Evolutionary conservation across 2,113 vertebrate genomes (phyloP).

Genomic region (Polypterus bichir): DNA sequence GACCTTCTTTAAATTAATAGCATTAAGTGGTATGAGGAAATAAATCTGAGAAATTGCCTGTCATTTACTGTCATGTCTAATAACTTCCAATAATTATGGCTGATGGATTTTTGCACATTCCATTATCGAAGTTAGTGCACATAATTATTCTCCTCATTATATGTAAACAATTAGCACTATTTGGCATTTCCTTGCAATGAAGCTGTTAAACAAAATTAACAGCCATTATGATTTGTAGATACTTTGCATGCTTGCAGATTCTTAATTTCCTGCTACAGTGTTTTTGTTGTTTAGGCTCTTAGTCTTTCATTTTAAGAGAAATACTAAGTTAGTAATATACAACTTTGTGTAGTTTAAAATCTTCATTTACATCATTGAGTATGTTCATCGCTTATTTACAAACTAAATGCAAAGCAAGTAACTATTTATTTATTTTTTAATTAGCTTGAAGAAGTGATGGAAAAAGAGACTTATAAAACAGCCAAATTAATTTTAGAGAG

Average conservation of each 20-base stretch:
- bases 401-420: background rate
- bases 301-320: background rate
- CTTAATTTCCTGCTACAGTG: constrained; percentile 8
- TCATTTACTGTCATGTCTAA: constrained; percentile 99
- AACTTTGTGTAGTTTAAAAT: constrained; percentile 1
- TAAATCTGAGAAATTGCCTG: constrained; percentile 99
- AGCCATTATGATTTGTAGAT: constrained; percentile 27
- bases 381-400: no score
- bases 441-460: constrained; percentile 97
- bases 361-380: background rate
- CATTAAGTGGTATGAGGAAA: constrained; percentile 84
- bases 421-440: constrained; percentile 9
- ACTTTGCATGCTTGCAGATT: constrained; percentile 10
- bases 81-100: constrained; percentile 99
- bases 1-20: constrained; percentile 97
- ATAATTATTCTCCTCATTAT: constrained; percentile 99
- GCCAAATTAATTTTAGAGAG: constrained; percentile 96
- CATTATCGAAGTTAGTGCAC: constrained; percentile 97
- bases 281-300: constrained; percentile 3
- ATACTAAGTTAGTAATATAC: background rate
- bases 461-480: constrained; percentile 94
- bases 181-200: constrained; percentile 72
- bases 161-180: constrained; percentile 91
- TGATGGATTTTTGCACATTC: constrained; percentile 99
- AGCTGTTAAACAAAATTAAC: constrained; percentile 58